Evolutionary conservation across 2,113 vertebrate species (phyloP), one percentile per base, ranked within the genome.

Genomic region (Piprites chloris): DNA sequence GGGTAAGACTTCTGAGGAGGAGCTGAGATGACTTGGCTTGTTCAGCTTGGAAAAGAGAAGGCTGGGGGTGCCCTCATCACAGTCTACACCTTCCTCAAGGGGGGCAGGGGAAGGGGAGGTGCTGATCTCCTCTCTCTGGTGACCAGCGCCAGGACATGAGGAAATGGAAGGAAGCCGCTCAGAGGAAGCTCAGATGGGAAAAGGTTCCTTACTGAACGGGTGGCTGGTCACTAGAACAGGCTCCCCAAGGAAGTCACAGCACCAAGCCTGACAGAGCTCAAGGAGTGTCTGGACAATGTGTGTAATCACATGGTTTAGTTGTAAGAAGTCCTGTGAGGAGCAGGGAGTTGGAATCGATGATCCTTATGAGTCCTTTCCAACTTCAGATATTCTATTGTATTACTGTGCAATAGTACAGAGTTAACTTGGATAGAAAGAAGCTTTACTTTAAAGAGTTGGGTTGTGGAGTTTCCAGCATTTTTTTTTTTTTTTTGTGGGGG

Each of bases 401-500:
- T 39, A 11, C 19, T 74, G 20, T 56, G 37, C 14, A 66, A 65
- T 5, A 53, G 6, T 12, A 22, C 26, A 66, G 27, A 5, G 1
- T 2, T 30, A 69, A 37, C 47, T 50, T 85, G 13, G 6, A 37
- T 2, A n/a, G 42, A 52, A 93, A 81, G 13, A 47, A 50, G 16
- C 2, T 87, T 80, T 44, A 39, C 19, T 78, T 86, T 23, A 44
- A 58, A 52, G 66, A 2, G 11, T 1, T 63, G 16, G 4, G 27
- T 35, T 86, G n/a, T 33, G 14, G 18, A 0, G 4, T 66, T 49
- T 63, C 18, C 9, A 26, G 7, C 11, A 5, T 1, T 18, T 55
- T 49, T 27, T 21, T 53, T 59, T 26, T 46, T 39, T 42, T 21
- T 0, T 3, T 2, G 1, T 4, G 2, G 1, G 2, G 2, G 3